These are phyloP conservation scores for Diorhabda carinulata DNA, from an alignment of 1,140 invertebrate genomes.

Conservation along the genomic window DNA sequence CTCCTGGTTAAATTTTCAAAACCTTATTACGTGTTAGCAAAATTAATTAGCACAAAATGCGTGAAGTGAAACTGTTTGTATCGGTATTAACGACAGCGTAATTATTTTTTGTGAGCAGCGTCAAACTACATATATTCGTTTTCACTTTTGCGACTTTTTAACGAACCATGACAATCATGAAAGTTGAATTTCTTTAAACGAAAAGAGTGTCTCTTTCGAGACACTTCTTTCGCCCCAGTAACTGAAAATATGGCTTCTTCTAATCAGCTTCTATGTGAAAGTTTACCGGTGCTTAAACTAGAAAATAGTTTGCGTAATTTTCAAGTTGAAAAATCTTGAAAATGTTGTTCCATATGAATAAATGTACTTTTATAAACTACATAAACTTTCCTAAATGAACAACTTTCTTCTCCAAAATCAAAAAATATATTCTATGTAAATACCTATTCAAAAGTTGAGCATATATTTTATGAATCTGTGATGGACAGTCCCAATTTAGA, in stretches of 20 bases:
- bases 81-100: not conserved
- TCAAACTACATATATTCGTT: conserved; percentile 32
- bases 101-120: conserved; percentile 28
- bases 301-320: conserved; percentile 24
- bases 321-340: conserved; percentile 1
- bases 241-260: conserved; percentile 19
- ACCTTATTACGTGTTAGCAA: no score
- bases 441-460: no score
- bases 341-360: not conserved
- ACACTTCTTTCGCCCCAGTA: conserved; percentile 27
- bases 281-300: conserved; percentile 32
- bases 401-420: no score
- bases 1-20: no score
- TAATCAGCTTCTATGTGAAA: conserved; percentile 28
- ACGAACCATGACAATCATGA: conserved; percentile 19
- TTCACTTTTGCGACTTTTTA: conserved; percentile 30
- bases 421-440: no score
- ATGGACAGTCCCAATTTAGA: no score
- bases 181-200: conserved; percentile 31
- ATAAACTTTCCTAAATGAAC: no score
- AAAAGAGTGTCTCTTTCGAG: conserved; percentile 17
- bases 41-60: no score
- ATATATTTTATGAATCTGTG: no score
- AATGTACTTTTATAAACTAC: not conserved
- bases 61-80: no score